These are phyloP conservation scores for Conus canariensis DNA, from an alignment of 2,888 invertebrate species.

Conservation along the genomic window DNA sequence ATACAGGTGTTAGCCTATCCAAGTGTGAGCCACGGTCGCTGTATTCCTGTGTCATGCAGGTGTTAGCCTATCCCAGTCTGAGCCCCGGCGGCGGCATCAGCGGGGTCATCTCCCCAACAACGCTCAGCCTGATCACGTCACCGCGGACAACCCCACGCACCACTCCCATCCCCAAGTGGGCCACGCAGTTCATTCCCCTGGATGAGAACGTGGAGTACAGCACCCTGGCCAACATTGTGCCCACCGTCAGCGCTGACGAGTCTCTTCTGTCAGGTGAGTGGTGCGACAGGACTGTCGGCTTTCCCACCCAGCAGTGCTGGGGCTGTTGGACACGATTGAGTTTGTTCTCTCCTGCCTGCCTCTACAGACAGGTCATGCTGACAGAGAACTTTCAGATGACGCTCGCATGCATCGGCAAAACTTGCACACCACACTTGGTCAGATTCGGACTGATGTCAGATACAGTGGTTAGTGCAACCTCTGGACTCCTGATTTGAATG, in stretches of 20 bases:
- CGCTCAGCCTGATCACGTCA: slow-evolving; percentile 89
- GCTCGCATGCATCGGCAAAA: too few relatives aligned
- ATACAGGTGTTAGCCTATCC: too few relatives aligned
- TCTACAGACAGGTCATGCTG: too few relatives aligned
- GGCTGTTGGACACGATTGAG: too few relatives aligned
- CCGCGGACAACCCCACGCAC: slow-evolving; percentile 82
- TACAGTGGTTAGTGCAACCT: too few relatives aligned
- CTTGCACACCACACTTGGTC: too few relatives aligned
- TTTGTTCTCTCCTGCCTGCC: too few relatives aligned
- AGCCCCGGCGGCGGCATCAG: slow-evolving; percentile 89
- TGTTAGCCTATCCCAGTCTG: slow-evolving; percentile 94
- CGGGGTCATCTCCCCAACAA: slow-evolving; percentile 93
- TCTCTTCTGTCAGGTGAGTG: slow-evolving; percentile 82
- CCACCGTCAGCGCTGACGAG: slow-evolving; percentile 81
- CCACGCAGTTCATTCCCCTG: slow-evolving; percentile 90
- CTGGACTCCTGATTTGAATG: too few relatives aligned
- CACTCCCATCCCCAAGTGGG: slow-evolving; percentile 87
- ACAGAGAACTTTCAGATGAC: too few relatives aligned
- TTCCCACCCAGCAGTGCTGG: too few relatives aligned
- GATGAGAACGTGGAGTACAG: slow-evolving; percentile 93
- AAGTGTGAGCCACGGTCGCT: not conserved
- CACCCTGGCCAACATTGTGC: slow-evolving; percentile 86
- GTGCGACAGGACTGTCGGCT: too few relatives aligned
- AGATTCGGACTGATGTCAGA: too few relatives aligned
- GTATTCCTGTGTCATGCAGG: slow-evolving; percentile 82